Percentiles rank a stretch among this genome's conserved stretches.
These are phyloP conservation scores for Momotus momota DNA, from an alignment of 2,797 vertebrate genomes.

Conservation along the genomic window DNA sequence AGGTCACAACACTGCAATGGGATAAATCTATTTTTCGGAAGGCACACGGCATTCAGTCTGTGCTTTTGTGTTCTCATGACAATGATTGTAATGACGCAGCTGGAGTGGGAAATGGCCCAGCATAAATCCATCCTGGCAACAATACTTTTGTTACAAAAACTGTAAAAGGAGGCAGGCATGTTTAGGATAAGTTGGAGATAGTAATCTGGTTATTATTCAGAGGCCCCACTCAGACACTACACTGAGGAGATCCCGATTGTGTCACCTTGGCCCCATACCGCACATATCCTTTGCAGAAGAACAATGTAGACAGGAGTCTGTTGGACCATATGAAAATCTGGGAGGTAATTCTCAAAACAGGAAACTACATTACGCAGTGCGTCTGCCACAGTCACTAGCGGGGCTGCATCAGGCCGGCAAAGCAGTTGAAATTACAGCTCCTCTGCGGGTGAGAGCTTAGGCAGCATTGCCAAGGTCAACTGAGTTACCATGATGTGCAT, in stretches of 20 bases:
- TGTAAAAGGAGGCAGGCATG: conserved; percentile 58
- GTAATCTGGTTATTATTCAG: conserved; percentile 61
- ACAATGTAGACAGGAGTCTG: conserved; percentile 38
- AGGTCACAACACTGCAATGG: conserved; percentile 38
- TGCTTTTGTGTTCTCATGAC: conserved; percentile 71
- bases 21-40: conserved; percentile 51
- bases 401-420: background rate
- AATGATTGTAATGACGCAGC: conserved; percentile 68
- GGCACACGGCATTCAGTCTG: conserved; percentile 35
- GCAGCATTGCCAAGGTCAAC: background rate
- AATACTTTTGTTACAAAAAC: conserved; percentile 49
- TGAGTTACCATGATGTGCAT: background rate
- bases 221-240: conserved; percentile 29
- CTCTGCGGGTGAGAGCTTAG: background rate
- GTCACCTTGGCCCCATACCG: conserved; percentile 39
- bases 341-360: conserved; percentile 18
- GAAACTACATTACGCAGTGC: background rate
- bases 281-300: conserved; percentile 52
- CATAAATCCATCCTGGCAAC: conserved; percentile 72
- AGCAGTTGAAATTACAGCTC: background rate
- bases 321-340: background rate
- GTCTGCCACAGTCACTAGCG: background rate
- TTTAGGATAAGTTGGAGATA: conserved; percentile 63
- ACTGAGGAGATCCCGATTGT: conserved; percentile 48
- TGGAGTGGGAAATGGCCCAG: conserved; percentile 72